Conservation (phyloP, 2,888 invertebrate species). For the Andrena haemorrhoa region DNA sequence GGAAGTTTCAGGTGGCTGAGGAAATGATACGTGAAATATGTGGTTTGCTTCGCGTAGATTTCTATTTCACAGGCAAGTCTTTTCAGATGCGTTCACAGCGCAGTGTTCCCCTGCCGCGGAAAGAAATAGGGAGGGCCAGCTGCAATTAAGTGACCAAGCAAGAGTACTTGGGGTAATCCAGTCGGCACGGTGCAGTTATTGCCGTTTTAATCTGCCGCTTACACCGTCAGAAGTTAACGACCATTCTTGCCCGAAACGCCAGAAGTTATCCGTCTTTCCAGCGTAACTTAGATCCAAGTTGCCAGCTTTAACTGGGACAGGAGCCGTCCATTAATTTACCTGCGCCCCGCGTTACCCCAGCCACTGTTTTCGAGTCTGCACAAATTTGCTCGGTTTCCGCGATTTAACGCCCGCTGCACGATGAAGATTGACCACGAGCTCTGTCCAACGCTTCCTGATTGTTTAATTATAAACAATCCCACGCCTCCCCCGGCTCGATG, state of each 20-base stretch:
- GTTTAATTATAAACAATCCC: neutral
- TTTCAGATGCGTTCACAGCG: no score
- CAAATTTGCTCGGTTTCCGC: neutral
- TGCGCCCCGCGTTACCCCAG: slow-evolving; percentile 74
- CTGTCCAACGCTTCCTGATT: neutral
- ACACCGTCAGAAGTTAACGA: slow-evolving; percentile 50
- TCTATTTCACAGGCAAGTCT: neutral
- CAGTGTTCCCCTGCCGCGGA: neutral
- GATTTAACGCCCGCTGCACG: slow-evolving; percentile 15
- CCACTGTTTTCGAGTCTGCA: slow-evolving; percentile 47
- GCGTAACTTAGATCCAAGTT: slow-evolving; percentile 54
- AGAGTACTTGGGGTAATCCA: slow-evolving; percentile 43
- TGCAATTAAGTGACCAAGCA: slow-evolving; percentile 41
- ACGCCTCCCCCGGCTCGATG: neutral
- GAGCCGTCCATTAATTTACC: slow-evolving; percentile 79
- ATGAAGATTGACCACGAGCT: neutral
- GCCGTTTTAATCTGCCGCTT: slow-evolving; percentile 65
- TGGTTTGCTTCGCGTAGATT: neutral
- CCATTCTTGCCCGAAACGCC: slow-evolving; percentile 51
- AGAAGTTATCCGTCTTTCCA: slow-evolving; percentile 69
- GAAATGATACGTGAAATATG: no score
- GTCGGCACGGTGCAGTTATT: slow-evolving; percentile 31
- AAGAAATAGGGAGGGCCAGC: slow-evolving; percentile 1
- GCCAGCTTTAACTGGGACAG: slow-evolving; percentile 71
- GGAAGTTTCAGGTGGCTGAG: no score